These are phyloP conservation scores for Pasiphila rectangulata DNA, from an alignment of 2,888 invertebrate species.

Conservation along the genomic window DNA sequence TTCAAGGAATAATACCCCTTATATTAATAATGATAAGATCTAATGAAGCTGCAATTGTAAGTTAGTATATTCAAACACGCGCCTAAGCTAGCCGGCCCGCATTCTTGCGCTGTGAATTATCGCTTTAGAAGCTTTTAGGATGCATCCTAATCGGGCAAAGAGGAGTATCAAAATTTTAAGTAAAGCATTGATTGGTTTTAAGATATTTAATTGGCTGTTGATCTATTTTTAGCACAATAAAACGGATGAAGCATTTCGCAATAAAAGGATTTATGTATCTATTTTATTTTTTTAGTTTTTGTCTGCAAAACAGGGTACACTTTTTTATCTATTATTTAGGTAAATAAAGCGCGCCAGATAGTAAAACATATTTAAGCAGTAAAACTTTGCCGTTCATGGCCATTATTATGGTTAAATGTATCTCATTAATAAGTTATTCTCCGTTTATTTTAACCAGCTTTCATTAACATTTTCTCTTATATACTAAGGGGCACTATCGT, in stretches of 20 bases:
- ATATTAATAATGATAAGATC: slow-evolving; percentile 32
- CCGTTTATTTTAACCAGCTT: no score
- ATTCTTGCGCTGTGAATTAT: slow-evolving; percentile 74
- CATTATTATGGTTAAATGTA: no score
- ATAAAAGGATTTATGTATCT: no score
- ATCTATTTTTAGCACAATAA: no score
- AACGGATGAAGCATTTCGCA: no score
- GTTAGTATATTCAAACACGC: slow-evolving; percentile 53
- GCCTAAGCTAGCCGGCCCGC: slow-evolving; percentile 71
- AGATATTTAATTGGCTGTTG: slow-evolving; percentile 72
- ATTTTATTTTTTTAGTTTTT: slow-evolving; percentile 31
- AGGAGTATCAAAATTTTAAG: slow-evolving; percentile 70
- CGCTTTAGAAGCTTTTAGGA: slow-evolving; percentile 75
- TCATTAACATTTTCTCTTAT: no score
- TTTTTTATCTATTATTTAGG: no score
- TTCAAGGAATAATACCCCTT: slow-evolving; percentile 45
- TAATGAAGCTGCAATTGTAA: slow-evolving; percentile 32
- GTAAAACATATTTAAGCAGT: no score
- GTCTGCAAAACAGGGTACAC: neutral
- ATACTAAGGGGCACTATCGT: neutral
- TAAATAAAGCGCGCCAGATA: no score
- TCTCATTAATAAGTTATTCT: no score
- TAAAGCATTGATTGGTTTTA: slow-evolving; percentile 64
- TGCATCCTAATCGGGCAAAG: slow-evolving; percentile 73
- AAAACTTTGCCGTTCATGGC: no score